Evolutionary conservation across 2,888 invertebrate species (phyloP).

Genomic region (Hemithea aestivaria): DNA sequence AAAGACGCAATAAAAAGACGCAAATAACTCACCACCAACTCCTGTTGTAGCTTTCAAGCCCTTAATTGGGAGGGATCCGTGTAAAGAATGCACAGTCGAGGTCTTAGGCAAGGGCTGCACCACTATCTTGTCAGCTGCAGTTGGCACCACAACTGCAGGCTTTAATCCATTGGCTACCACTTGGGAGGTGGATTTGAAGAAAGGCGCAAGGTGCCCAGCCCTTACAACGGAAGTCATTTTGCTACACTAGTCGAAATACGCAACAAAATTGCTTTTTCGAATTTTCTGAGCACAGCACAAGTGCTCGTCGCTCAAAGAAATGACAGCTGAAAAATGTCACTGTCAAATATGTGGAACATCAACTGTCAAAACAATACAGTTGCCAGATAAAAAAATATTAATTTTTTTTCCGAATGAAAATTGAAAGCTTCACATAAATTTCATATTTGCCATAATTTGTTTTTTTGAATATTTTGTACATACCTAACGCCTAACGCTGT

Average conservation of each 20-base stretch:
- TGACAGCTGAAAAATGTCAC: constrained; percentile 31
- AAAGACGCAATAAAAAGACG: constrained; percentile 8
- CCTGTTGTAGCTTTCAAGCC: constrained; percentile 79
- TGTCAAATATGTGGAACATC: neutral
- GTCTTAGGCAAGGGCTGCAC: constrained; percentile 65
- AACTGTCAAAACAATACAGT: constrained; percentile 21
- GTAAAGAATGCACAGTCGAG: constrained; percentile 76
- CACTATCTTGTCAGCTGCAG: constrained; percentile 71
- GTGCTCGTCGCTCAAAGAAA: constrained; percentile 36
- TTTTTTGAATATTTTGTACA: no score
- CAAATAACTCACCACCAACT: constrained; percentile 74
- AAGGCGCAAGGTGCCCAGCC: constrained; percentile 82
- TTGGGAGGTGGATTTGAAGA: constrained; percentile 83
- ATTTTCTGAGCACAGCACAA: constrained; percentile 36
- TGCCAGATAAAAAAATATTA: no score
- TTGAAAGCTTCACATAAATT: no score
- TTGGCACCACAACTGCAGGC: constrained; percentile 74
- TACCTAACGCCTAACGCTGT: no score
- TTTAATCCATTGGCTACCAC: constrained; percentile 84
- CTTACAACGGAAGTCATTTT: constrained; percentile 85
- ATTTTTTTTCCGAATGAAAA: no score
- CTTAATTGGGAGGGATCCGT: constrained; percentile 79
- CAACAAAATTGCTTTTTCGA: constrained; percentile 54
- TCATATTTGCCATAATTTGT: no score
- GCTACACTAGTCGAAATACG: constrained; percentile 43